Base-by-base conservation (phyloP, 2,797 vertebrate genomes). In the Setipinna tenuifilis region DNA sequence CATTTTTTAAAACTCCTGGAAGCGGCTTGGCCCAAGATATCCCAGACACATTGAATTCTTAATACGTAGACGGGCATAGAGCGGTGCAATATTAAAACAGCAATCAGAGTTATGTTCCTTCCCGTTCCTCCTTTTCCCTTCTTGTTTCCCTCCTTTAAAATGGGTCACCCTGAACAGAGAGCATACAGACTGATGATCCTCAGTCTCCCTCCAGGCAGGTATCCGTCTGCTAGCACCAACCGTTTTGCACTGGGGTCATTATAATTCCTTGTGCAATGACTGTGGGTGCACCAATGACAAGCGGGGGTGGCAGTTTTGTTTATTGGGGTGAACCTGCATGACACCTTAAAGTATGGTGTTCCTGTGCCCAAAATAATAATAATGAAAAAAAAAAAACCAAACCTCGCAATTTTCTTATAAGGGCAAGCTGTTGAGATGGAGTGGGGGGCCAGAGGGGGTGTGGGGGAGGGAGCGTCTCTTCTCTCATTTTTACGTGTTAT, bases 161-260 rank as follows among this genome's bases (percentile, higher is more conserved):
- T 89, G 87, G 90, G 90, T 89, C 90, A 89, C 58, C 44, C 85
- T 84, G 86, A 85, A 86, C 80, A 83, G 84, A 84, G 71, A 88
- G 83, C 83, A 88, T 83, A 84, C 87, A 83, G 82, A 83, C 86
- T 58, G 50, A 23, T 28, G 83, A 78, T 81, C 84, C 71, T 78
- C 41, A 31, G 31, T 23, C 61, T 75, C 85, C 68, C 85, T 86
- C 16, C 48, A 86, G 85, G 83, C 84, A 25, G 82, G 50, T 48
- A 89, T 87, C 84, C 80, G 85, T 78, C 86, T 84, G 25, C 81
- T 71, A 84, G 82, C 84, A 84, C 48, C 17, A 21, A 88, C 88
- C 35, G 85, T 80, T 35, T 80, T 89, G 54, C 83, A 88, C n/a
- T 0, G 2, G 84, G 81, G 62, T 89, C 17, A 84, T 80, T 87